Base-by-base conservation (phyloP, 2,797 vertebrate species). In the Hyperoplus immaculatus region DNA sequence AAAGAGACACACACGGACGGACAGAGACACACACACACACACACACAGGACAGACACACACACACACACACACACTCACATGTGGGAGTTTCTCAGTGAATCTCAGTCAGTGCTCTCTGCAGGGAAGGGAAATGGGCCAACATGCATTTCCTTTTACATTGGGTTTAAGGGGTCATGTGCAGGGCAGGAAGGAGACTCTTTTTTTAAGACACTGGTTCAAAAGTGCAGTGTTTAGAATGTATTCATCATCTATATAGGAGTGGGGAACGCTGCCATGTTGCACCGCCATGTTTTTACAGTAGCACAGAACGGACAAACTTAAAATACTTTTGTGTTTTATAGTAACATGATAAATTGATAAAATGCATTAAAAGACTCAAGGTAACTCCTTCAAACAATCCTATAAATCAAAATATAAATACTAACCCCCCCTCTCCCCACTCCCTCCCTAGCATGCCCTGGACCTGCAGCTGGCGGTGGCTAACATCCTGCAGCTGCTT, bases 391-490 rank as follows among this genome's bases (percentile, higher is more conserved):
- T 16, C 55, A n/a, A 49, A n/a, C 21, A 21, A 8, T 69, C 14
- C 65, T 64, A 47, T 64, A 21, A 49, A 50, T 56, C 1, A 50
- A 14, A n/a, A 47, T 3, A 11, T 46, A 15, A 14, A 14, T 15
- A 13, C 5, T n/a, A 9, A 18, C 13, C 15, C 12, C 8, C n/a
- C 18, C 55, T 18, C 7, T 3, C 2, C 13, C 5, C 21, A 2
- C 8, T 21, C 13, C n/a, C 12, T 9, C 42, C 29, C 42, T 80
- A 99, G 98, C 97, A 99, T 10, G 97, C 98, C 0, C 90, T 99
- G 72, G 98, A 99, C 92, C 96, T 99, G 46, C 98, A 99, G 93
- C 94, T 99, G 78, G 97, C 97, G 0, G 96, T 99, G 81, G 97
- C 97, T 77, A 99, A 98, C 86, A 96, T 99, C 88, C 94, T 99